These are phyloP conservation scores for Pollenia labialis DNA, from an alignment of 2,888 invertebrate genomes.

Conservation along the genomic window DNA sequence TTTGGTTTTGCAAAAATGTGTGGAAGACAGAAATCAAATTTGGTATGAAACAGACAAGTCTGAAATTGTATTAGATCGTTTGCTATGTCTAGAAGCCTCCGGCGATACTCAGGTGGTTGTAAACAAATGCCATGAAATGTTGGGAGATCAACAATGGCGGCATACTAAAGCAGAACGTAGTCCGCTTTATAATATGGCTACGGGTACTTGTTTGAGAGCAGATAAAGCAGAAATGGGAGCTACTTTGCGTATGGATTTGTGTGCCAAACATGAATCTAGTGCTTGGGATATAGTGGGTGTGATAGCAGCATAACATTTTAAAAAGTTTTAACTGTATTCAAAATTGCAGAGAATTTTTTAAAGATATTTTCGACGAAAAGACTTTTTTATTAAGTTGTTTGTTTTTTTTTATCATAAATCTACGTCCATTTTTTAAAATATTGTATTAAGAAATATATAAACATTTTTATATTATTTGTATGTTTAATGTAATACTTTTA, in stretches of 20 bases:
- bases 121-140: conserved; percentile 96
- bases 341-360: background rate
- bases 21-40: conserved; percentile 88
- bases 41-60: conserved; percentile 92
- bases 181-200: conserved; percentile 93
- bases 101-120: conserved; percentile 88
- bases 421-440: conserved; percentile 30
- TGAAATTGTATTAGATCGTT: conserved; percentile 92
- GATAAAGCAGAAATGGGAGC: conserved; percentile 84
- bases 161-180: conserved; percentile 89
- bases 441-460: background rate
- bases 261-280: conserved; percentile 84
- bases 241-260: conserved; percentile 86
- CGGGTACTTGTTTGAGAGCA: conserved; percentile 92
- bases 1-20: conserved; percentile 89
- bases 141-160: conserved; percentile 96
- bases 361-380: conserved; percentile 30
- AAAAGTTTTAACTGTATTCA: background rate
- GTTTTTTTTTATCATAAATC: conserved; percentile 19
- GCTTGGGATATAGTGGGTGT: conserved; percentile 73
- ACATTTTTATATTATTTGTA: conserved; percentile 31
- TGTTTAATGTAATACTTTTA: conserved; percentile 22
- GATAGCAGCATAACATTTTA: conserved; percentile 11
- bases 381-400: conserved; percentile 9
- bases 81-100: conserved; percentile 93